Base-by-base conservation (phyloP, 2,888 invertebrate genomes). In the Tiliacea aurago region DNA sequence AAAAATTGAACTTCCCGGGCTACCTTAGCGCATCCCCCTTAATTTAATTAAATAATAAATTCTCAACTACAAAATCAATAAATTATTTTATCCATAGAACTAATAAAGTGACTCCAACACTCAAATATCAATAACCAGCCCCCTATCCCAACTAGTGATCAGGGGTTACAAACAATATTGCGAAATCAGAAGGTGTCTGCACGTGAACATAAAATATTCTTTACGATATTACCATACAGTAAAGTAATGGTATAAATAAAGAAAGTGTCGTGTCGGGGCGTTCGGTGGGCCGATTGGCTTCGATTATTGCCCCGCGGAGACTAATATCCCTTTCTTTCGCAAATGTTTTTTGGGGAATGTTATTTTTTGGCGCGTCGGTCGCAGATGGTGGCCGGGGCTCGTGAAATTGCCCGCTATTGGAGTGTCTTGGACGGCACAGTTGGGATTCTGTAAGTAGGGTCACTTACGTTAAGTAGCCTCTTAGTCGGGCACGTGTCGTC, bases 301-400 rank as follows among this genome's bases (percentile, higher is more conserved):
- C 95, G 96, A 96, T 96, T 95, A 96, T 95, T 88, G 95, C 92
- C 87, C 96, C 96, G 89, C 91, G 92, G 96, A 96, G 96, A 96
- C 94, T 95, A 96, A 96, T 96, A 96, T 95, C 93, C 95, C 90
- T 94, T 95, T 95, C 95, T 94, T 95, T 94, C 89, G 92, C 91
- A 93, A 95, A 95, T 95, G 95, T 94, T 94, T 95, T 93, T 94
- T 92, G 92, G 94, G 92, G 92, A 92, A 93, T 94, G 94, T 95
- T 94, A 95, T 95, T 95, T 96, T 96, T 95, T 93, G 93, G 93
- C 91, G 92, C 94, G 94, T 94, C 93, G 94, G 95, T 92, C 95
- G 93, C 96, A 96, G 95, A 91, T 96, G 96, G 95, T 91, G 94
- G 91, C 90, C 88, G 90, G 90, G 89, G 87, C 88, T 92, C 92